These are phyloP conservation scores for Antheraea yamamai DNA, from an alignment of 2,888 invertebrate species.

Conservation along the genomic window DNA sequence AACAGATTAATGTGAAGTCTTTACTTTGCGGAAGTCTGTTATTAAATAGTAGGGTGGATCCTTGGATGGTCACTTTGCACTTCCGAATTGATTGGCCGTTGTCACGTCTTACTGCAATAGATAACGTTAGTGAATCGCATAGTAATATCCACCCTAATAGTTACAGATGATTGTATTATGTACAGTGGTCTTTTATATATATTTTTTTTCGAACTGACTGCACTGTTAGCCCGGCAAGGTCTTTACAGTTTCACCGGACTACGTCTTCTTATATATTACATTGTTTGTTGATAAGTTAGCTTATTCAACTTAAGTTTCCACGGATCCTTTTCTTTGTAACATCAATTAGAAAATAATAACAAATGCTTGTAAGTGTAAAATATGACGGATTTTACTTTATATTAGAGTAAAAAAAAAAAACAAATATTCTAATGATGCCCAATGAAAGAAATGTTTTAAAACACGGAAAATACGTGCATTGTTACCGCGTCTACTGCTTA, in stretches of 20 bases:
- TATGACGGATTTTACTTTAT: not conserved
- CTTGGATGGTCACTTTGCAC: too few relatives aligned
- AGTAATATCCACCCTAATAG: too few relatives aligned
- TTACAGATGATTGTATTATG: too few relatives aligned
- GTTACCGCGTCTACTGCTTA: conserved; percentile 23
- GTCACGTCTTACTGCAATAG: too few relatives aligned
- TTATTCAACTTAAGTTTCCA: not conserved
- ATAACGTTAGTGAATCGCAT: too few relatives aligned
- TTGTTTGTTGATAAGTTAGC: not conserved
- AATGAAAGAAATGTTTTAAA: conserved; percentile 4
- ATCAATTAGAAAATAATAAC: not conserved
- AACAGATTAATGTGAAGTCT: not conserved
- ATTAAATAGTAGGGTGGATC: too few relatives aligned
- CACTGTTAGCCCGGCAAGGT: too few relatives aligned
- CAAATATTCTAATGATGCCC: not conserved
- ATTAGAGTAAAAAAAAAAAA: not conserved
- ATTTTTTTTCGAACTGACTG: too few relatives aligned
- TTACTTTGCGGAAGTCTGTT: too few relatives aligned
- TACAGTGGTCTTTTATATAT: not conserved
- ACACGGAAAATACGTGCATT: conserved; percentile 3
- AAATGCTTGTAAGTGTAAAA: not conserved
- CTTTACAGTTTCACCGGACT: too few relatives aligned
- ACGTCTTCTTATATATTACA: not conserved
- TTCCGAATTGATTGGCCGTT: too few relatives aligned
- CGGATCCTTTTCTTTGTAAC: not conserved